Evolutionary conservation across 92 coral and sea anemone genomes (phyloP), one percentile per base, ranked within the genome.

Genomic region (Epizoanthus stellaris): DNA sequence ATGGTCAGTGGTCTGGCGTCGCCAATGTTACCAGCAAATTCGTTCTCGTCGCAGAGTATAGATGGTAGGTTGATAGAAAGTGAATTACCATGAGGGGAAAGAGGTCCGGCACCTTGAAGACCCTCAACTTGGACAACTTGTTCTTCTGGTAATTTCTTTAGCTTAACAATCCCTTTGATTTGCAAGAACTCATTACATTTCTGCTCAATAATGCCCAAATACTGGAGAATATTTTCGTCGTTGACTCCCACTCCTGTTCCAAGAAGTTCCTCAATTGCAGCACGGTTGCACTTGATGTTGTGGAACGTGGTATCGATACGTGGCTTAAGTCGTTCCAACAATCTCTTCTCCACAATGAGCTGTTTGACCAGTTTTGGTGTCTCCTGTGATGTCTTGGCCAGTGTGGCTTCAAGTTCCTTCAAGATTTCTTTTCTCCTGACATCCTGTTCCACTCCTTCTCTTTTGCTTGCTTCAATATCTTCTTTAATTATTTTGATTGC

Each of bases 151-250:
- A 82, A 83, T 21, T 69, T 68, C 69, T 97, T 97, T 42, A 93
- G 76, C 73, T 87, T 91, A 38, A 88, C 85, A 14, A 95, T 67
- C 10, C 97, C 94, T 58, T 88, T 80, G 17, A 89, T 80, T 77
- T 92, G 98, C 17, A 97, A 88, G 13, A 93, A 79, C 69, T 93
- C 93, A 65, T 96, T 96, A 80, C 97, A 92, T 67, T 93, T 95
- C 82, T 96, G 99, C 89, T 96, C 99, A 7, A 96, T 72, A 67
- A 97, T 93, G 10, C 99, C 99, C 53, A 97, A 80, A 77, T 93
- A 97, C 82, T 93, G 95, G 85, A 95, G 67, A 36, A 91, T 85
- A 80, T 97, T 97, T 72, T 95, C 92, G 63, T 97, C 99, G 45
- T 91, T 90, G 12, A 93, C 89, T 3, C 91, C 84, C n/a, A 84